These are phyloP conservation scores for Cacatua alba DNA, from an alignment of 2,113 vertebrate genomes.

Conservation along the genomic window DNA sequence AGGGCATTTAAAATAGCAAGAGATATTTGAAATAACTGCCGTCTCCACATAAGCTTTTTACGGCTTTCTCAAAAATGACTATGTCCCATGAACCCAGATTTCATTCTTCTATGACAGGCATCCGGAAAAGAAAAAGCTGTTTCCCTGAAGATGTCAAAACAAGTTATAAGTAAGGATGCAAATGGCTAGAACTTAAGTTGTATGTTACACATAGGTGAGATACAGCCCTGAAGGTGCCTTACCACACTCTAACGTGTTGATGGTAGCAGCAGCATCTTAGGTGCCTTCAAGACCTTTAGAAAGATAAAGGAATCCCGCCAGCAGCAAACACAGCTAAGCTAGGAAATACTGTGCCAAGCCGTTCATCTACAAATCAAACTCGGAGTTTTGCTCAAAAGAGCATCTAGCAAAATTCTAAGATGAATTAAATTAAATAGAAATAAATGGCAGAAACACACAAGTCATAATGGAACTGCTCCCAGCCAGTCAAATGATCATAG, in stretches of 20 bases:
- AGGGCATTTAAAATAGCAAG: background rate
- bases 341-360: background rate
- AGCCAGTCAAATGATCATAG: background rate
- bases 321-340: background rate
- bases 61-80: background rate
- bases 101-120: background rate
- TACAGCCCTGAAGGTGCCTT: constrained; percentile 5
- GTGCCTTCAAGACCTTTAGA: background rate
- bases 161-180: background rate
- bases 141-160: constrained; percentile 29
- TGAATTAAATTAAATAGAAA: background rate
- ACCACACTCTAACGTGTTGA: constrained; percentile 9
- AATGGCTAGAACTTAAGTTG: background rate
- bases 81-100: background rate
- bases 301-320: background rate
- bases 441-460: background rate
- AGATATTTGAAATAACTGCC: background rate
- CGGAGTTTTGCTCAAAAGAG: background rate
- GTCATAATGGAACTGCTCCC: background rate
- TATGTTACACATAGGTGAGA: background rate
- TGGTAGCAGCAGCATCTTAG: background rate
- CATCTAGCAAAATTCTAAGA: background rate
- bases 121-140: background rate
- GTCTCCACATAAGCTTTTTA: background rate
- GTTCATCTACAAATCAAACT: background rate